Evolutionary conservation across 37 sponge, comb jelly and placozoan species (phyloP).

Genomic region (Halichondria panicea): DNA sequence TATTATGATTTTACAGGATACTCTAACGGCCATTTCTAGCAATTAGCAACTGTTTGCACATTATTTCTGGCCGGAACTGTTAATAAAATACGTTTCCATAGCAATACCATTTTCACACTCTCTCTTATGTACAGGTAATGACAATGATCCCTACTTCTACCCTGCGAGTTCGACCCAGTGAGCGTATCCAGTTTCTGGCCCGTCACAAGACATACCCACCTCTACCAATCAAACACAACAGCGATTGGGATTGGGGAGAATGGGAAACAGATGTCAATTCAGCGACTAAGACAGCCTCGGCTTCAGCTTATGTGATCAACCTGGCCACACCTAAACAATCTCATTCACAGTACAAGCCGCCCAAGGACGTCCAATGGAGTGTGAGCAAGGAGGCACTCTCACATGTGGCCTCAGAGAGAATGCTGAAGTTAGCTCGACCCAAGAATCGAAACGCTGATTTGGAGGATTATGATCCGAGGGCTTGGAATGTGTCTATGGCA

Average conservation of each 20-base stretch:
- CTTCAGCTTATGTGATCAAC: slow-evolving; percentile 24
- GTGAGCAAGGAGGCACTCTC: slow-evolving; percentile 33
- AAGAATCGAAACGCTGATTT: slow-evolving; percentile 39
- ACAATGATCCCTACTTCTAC: slow-evolving; percentile 48
- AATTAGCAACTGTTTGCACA: not conserved
- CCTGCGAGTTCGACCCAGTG: slow-evolving; percentile 27
- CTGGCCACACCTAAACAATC: slow-evolving; percentile 54
- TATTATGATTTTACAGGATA: not conserved
- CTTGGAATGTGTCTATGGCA: slow-evolving; percentile 69
- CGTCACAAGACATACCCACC: slow-evolving; percentile 63
- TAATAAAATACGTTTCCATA: not conserved
- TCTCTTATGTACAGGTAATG: slow-evolving; percentile 37
- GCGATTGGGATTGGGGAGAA: slow-evolving; percentile 83
- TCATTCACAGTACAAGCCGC: slow-evolving; percentile 34
- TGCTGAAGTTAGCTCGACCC: slow-evolving; percentile 60
- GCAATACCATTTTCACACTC: no score
- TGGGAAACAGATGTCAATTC: slow-evolving; percentile 57
- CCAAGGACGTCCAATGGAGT: slow-evolving; percentile 48
- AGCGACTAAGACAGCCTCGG: slow-evolving; percentile 47
- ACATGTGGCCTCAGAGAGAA: slow-evolving; percentile 56
- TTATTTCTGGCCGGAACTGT: not conserved
- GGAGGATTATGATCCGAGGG: slow-evolving; percentile 74
- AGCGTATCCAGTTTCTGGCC: slow-evolving; percentile 26
- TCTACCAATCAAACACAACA: slow-evolving; percentile 47
- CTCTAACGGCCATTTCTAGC: not conserved